phyloP scores from a whole-genome alignment of 2,888 invertebrate species.

The Allolobophora icterica region DNA sequence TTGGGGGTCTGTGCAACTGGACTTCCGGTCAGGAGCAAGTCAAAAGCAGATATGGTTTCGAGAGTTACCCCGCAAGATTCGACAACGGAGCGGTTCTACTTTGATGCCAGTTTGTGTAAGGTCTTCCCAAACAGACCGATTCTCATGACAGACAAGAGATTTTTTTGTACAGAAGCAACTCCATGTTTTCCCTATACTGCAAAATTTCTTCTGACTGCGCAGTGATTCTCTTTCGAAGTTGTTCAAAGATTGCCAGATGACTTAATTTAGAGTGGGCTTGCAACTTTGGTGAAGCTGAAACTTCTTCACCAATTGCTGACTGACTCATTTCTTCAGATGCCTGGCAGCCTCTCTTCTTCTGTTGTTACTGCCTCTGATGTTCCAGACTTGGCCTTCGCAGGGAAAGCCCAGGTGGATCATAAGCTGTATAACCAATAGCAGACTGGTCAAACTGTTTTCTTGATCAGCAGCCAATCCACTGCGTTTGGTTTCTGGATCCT shows the following conservation, averaged over 20 bases:
- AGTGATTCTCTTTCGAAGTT: background rate
- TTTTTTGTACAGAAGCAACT: background rate
- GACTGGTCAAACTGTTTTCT: no score
- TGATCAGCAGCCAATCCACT: no score
- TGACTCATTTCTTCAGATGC: background rate
- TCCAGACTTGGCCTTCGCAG: background rate
- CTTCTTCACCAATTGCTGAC: background rate
- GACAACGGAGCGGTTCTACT: background rate
- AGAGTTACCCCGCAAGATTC: no score
- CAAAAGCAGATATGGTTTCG: no score
- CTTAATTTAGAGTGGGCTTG: background rate
- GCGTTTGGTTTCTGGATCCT: no score
- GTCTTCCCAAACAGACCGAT: background rate
- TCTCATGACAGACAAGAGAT: background rate
- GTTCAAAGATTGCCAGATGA: background rate
- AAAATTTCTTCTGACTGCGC: conserved; percentile 13
- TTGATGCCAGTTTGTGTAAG: background rate
- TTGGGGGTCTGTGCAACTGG: no score
- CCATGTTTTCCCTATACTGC: background rate
- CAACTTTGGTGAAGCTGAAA: background rate
- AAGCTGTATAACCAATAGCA: no score
- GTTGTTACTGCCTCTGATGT: background rate
- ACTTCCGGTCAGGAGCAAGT: no score
- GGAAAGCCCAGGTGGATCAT: background rate
- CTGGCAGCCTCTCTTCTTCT: background rate